Evolutionary conservation across 1,140 invertebrate species (phyloP), one percentile per base, ranked within the genome.

Genomic region (Thalassaphorura encarpata): DNA sequence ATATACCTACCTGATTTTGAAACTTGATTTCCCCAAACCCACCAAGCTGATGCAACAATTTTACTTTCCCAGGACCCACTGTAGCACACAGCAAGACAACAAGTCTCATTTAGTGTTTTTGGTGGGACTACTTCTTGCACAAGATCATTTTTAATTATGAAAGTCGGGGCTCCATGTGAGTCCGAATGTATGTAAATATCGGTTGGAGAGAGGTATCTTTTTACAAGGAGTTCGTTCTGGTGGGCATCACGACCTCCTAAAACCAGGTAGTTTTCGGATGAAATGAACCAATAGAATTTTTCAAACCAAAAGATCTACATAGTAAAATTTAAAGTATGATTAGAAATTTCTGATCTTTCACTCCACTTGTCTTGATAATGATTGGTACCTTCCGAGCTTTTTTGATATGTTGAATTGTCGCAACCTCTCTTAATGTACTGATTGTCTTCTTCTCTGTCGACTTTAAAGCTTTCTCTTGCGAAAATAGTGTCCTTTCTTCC

Each of bases 211-310:
- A 99, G 78, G 71, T 96, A 96, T 51, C 87, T 79, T 71, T 98
- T 98, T 1, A 99, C 95, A 60, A 99, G 80, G 27, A 98, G 66
- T 73, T 99, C 96, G 74, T 99, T 99, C 74, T 99, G 96, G 61
- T 97, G 92, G 61, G 91, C 87, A 78, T 99, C 97, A 64, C 93
- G 77, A 18, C 97, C 97, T 52, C 84, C 96, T 68, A 99, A 89
- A 36, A 99, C 80, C 76, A 66, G 41, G 76, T 91, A 99, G 74
- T 97, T 97, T 73, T 99, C 97, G 0, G 94, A 95, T 28, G 87
- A 92, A 61, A 99, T 93, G 71, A 98, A 99, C 97, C 97, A 99
- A 68, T 85, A 88, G 72, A 99, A 99, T 71, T 99, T 99, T 74
- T 99, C 97, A 79, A 99, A 99, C 94, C 95, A 96, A 71, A 84